Evolutionary conservation across 1,140 invertebrate genomes (phyloP).

Genomic region (Caerostris darwini): DNA sequence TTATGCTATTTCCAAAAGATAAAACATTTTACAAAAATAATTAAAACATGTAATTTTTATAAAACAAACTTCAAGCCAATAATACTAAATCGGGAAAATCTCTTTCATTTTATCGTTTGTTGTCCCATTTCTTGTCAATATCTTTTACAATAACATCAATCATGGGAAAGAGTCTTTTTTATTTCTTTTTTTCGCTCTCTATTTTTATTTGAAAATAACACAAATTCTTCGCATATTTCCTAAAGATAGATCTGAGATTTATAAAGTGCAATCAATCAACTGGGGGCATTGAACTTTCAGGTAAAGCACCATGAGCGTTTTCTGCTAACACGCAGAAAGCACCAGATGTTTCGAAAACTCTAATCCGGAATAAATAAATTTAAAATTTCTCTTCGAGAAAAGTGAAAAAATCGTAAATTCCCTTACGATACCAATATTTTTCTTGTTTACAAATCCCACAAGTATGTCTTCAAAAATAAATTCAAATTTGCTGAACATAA

Average conservation of each 20-base stretch:
- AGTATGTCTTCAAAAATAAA: too few species aligned
- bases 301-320: background rate
- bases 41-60: too few species aligned
- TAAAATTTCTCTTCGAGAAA: too few species aligned
- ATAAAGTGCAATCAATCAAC: background rate
- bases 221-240: background rate
- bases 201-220: background rate
- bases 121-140: background rate
- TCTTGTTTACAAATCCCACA: too few species aligned
- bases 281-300: background rate
- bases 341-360: background rate
- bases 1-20: too few species aligned
- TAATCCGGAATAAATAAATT: background rate
- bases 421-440: too few species aligned
- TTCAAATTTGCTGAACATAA: too few species aligned
- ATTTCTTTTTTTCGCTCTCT: background rate
- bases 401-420: too few species aligned
- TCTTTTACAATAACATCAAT: background rate
- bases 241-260: background rate
- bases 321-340: background rate
- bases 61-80: too few species aligned
- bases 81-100: background rate
- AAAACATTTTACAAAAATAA: too few species aligned
- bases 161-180: background rate
- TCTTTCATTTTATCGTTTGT: background rate